Base-by-base conservation (phyloP, 2,888 invertebrate species). In the Neuroscelio doddi region DNA sequence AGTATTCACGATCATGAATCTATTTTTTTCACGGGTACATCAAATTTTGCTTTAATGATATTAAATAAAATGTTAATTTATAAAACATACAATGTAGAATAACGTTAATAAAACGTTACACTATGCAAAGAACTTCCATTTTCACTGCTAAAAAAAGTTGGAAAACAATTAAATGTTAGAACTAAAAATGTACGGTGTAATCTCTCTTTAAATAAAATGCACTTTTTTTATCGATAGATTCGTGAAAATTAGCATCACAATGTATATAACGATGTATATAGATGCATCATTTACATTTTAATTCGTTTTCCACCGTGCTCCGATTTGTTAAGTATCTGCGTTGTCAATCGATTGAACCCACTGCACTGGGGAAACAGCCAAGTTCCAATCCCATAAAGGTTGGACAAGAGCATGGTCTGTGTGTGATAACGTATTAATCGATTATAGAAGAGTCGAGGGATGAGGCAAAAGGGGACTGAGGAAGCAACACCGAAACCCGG, bases 341-440 rank as follows among this genome's bases (percentile, higher is more conserved):
- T 63, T 52, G 51, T 52, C 56, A 39, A 51, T 56, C 63, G 51
- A 63, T 51, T 29, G 30, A 26, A 16, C 1, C 21, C 34, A 32
- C 10, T 24, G n/a, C 8, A 15, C 15, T 14, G 45, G 46, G 45
- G 21, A 46, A 27, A 27, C n/a, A 21, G 34, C 14, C 21, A 24
- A 30, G 38, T 39, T 26, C 24, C 45, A 51, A 30, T 47, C 10
- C 52, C 32, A 50, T 52, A 53, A 58, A 57, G 45, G 45, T 32
- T 45, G 45, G 45, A 30, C 17, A 16, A 45, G 32, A 17, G 30
- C 26, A 42, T 39, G 41, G 46, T 9, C 30, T 15, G 41, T 36
- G 55, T 46, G 45, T 42, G 62, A 70, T 71, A 72, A 72, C 61
- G 63, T 70, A 76, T 77, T 74, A 77, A 78, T 76, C 72, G 74